Conservation (phyloP, 1,140 invertebrate genomes). For the Drosophila pandora region DNA sequence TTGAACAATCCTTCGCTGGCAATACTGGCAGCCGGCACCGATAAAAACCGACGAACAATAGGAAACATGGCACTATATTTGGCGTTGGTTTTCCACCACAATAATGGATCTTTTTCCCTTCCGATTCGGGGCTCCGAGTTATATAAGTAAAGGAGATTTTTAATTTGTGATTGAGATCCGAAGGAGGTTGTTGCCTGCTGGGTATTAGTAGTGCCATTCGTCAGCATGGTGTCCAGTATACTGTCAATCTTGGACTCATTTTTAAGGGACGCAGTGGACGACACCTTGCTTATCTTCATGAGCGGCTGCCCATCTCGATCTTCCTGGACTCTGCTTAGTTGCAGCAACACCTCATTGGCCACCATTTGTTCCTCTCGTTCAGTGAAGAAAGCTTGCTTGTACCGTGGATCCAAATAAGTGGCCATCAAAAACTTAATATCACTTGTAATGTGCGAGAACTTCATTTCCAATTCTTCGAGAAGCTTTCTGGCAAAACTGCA, state of each 20-base stretch:
- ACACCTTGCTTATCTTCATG: constrained; percentile 21
- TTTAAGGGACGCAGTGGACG: constrained; percentile 7
- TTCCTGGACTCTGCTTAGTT: constrained; percentile 2
- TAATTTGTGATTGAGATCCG: constrained; percentile 44
- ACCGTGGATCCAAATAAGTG: constrained; percentile 66
- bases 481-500: constrained; percentile 59
- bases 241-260: constrained; percentile 60
- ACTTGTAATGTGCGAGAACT: constrained; percentile 29
- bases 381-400: constrained; percentile 62
- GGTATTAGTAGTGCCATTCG: constrained; percentile 4
- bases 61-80: constrained; percentile 48
- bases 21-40: constrained; percentile 40
- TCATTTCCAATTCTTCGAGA: constrained; percentile 54
- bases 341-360: constrained; percentile 42
- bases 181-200: constrained; percentile 7
- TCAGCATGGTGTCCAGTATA: constrained; percentile 58
- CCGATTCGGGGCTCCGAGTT: constrained; percentile 61
- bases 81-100: constrained; percentile 57
- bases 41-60: constrained; percentile 47
- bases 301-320: constrained; percentile 12
- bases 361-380: constrained; percentile 52
- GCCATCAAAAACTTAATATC: constrained; percentile 61
- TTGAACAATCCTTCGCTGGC: constrained; percentile 35
- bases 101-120: constrained; percentile 47
- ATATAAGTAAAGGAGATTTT: constrained; percentile 58